Conservation (phyloP, 2,888 invertebrate genomes). For the Phortica magna region DNA sequence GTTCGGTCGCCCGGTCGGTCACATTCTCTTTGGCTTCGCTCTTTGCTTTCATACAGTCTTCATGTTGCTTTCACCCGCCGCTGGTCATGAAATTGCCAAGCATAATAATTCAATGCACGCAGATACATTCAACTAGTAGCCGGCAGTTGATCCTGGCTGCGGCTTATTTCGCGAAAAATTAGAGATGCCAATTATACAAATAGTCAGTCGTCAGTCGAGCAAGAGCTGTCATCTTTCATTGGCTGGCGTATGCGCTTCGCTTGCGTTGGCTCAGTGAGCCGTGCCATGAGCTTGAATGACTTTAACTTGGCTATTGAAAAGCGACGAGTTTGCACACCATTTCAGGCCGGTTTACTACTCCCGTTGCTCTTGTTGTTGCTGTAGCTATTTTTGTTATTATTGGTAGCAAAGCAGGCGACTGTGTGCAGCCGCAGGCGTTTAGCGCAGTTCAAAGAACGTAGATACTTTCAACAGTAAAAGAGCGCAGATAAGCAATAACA, state of each 20-base stretch:
- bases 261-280: neutral
- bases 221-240: conserved; percentile 49
- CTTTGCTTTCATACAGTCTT: neutral
- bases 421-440: conserved; percentile 6
- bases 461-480: neutral
- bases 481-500: conserved; percentile 46
- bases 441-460: conserved; percentile 8
- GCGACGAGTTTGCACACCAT: neutral
- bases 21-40: neutral
- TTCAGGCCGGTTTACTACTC: neutral
- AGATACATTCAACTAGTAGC: conserved; percentile 44
- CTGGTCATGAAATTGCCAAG: conserved; percentile 62
- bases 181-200: conserved; percentile 72
- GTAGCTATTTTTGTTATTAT: neutral
- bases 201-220: conserved; percentile 58
- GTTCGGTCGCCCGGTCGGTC: conserved; percentile 44
- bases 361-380: neutral
- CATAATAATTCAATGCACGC: conserved; percentile 59
- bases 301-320: conserved; percentile 48
- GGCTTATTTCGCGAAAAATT: conserved; percentile 60
- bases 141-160: conserved; percentile 42
- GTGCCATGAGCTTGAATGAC: conserved; percentile 33
- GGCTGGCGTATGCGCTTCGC: neutral
- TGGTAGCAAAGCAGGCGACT: neutral
- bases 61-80: conserved; percentile 29